phyloP scores from a whole-genome alignment of 2,888 invertebrate genomes.

The Nudaria mundana region DNA sequence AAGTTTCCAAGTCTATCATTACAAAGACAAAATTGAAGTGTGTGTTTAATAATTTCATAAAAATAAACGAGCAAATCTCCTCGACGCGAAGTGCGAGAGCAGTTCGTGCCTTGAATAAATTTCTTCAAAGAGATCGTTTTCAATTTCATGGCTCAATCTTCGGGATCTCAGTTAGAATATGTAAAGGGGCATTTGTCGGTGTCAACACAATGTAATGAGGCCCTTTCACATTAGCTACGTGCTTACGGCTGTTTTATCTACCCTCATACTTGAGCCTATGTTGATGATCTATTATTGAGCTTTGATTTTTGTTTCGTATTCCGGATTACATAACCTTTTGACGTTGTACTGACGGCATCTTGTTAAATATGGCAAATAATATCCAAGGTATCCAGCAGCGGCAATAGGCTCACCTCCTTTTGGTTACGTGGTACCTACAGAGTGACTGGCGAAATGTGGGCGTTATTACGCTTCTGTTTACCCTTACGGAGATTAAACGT shows the following conservation, averaged over 20 bases:
- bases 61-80: slow-evolving; percentile 79
- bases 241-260: slow-evolving; percentile 53
- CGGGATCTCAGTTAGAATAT: slow-evolving; percentile 77
- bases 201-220: slow-evolving; percentile 79
- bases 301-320: slow-evolving; percentile 20
- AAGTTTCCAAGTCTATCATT: slow-evolving; percentile 24
- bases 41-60: slow-evolving; percentile 78
- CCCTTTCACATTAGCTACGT: slow-evolving; percentile 68
- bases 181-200: slow-evolving; percentile 80
- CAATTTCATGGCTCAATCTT: slow-evolving; percentile 81
- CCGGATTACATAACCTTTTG: neutral
- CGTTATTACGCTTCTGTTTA: too few species aligned
- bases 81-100: slow-evolving; percentile 70
- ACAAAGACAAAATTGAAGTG: slow-evolving; percentile 60
- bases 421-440: too few species aligned
- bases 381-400: too few species aligned
- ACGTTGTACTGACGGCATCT: too few species aligned
- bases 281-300: slow-evolving; percentile 29
- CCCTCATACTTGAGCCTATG: slow-evolving; percentile 33
- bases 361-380: too few species aligned
- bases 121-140: slow-evolving; percentile 80
- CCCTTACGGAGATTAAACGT: too few species aligned
- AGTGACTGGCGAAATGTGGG: too few species aligned
- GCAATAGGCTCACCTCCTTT: too few species aligned
- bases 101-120: slow-evolving; percentile 80